These are phyloP conservation scores for Myiotriccus ornatus DNA, from an alignment of 2,797 vertebrate species.

Conservation along the genomic window DNA sequence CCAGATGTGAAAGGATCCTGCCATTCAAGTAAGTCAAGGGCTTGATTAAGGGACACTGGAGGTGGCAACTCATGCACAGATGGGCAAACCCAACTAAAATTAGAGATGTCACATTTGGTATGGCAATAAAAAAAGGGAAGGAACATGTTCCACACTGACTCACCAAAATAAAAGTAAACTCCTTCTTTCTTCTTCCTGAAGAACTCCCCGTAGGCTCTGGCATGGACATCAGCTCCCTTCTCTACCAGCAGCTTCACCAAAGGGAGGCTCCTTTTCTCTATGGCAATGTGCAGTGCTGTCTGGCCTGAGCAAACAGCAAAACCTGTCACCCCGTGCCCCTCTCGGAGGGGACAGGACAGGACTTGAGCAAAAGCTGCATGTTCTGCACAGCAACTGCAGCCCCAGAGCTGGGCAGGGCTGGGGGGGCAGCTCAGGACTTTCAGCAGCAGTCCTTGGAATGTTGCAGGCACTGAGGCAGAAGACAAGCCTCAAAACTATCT, in stretches of 20 bases:
- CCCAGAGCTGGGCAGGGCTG: neutral
- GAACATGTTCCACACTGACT: neutral
- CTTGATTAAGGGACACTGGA: neutral
- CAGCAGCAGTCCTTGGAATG: neutral
- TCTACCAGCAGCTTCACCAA: slow-evolving; percentile 85
- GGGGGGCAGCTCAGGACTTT: neutral
- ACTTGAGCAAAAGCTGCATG: neutral
- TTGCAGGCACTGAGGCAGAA: neutral
- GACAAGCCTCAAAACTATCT: neutral
- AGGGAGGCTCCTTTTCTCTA: slow-evolving; percentile 85
- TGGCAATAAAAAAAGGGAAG: neutral
- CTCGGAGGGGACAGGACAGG: neutral
- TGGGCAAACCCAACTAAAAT: neutral
- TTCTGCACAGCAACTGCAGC: neutral
- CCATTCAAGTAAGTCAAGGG: neutral
- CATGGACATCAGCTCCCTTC: slow-evolving; percentile 87
- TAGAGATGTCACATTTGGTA: neutral
- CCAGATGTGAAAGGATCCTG: neutral
- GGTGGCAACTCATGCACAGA: neutral
- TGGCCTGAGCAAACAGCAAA: slow-evolving; percentile 80
- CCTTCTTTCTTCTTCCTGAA: slow-evolving; percentile 83
- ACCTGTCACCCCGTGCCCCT: neutral
- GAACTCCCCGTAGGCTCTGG: slow-evolving; percentile 86
- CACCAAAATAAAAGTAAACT: slow-evolving; percentile 92
- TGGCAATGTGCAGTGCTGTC: slow-evolving; percentile 91